phyloP scores from a whole-genome alignment of 2,113 vertebrate genomes.

The Cyprichromis sp. region DNA sequence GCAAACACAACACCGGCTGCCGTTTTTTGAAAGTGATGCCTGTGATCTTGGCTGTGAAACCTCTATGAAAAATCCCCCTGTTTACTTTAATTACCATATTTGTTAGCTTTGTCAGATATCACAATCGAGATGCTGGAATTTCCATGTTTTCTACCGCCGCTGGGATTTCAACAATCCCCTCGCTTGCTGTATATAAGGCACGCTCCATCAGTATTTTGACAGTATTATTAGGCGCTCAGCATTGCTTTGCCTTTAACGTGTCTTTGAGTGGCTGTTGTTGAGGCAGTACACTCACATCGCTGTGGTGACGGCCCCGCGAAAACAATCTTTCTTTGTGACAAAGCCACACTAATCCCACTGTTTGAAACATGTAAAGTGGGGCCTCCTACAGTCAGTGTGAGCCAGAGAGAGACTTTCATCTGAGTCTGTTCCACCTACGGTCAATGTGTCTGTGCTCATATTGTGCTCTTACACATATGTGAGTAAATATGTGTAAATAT shows the following conservation, averaged over 20 bases:
- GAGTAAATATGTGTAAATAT: conserved; percentile 43
- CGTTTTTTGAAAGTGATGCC: neutral
- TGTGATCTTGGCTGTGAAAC: neutral
- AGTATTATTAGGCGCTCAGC: neutral
- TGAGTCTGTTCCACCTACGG: conserved; percentile 45
- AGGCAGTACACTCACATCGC: conserved; percentile 6
- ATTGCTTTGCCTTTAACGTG: neutral
- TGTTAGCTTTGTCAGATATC: neutral
- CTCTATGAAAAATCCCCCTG: neutral
- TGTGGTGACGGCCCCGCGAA: conserved; percentile 36
- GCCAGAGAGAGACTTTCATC: conserved; percentile 27
- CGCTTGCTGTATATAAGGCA: neutral
- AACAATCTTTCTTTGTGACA: conserved; percentile 71
- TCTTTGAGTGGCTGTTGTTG: neutral
- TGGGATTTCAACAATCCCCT: neutral
- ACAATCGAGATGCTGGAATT: neutral
- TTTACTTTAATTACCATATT: neutral
- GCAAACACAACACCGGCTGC: neutral
- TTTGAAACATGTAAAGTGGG: conserved; percentile 65
- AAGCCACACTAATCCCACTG: conserved; percentile 69
- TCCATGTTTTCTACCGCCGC: neutral
- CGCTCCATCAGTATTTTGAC: neutral
- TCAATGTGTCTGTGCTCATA: neutral
- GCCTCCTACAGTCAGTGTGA: conserved; percentile 61
- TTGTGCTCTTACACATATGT: conserved; percentile 13